Base-by-base conservation (phyloP, 2,113 vertebrate species). In the Gymnarchus niloticus region DNA sequence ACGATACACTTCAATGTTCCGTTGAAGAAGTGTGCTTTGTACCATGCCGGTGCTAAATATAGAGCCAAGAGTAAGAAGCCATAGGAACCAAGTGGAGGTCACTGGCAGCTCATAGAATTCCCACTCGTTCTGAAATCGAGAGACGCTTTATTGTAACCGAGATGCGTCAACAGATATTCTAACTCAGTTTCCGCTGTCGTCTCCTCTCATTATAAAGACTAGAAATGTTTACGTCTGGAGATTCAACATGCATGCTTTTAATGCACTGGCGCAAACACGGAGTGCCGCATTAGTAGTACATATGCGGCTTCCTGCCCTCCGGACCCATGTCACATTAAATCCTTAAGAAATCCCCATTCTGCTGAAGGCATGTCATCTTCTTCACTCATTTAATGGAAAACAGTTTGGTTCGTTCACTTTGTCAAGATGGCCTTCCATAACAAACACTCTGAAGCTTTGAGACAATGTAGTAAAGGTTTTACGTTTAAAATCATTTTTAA, bases 11-110 rank as follows among this genome's bases (percentile, higher is more conserved):
- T 73, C 56, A 56, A 56, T 51, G 87, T 91, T 89, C 89, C 91
- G 86, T 91, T 89, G 85, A 88, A 78, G 65, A 41, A 41, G 87
- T 91, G 92, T 87, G 83, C 89, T 91, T 93, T 92, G 90, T 93
- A 87, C 84, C 90, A 69, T 87, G 85, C n/a, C 57, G 3, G 90
- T 76, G 90, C 88, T 87, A 90, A 92, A 93, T 92, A 92, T 91
- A 14, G 37, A n/a, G 41, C 65, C 21, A 44, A 56, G 10, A 19
- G 44, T 2, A 41, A 69, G 41, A 49, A 37, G 48, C 46, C 44
- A 21, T 25, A 56, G 48, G 57, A 52, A 81, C 14, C 48, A 37
- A 61, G 73, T 44, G 4, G 52, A 54, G 6, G 6, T 1, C 28
- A 5, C 9, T 28, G 17, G 23, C 3, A 0, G 61, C 28, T 17